Percentiles rank a stretch among this genome's conserved stretches.
These are phyloP conservation scores for Bombus superbus DNA, from an alignment of 1,140 invertebrate species.

Conservation along the genomic window DNA sequence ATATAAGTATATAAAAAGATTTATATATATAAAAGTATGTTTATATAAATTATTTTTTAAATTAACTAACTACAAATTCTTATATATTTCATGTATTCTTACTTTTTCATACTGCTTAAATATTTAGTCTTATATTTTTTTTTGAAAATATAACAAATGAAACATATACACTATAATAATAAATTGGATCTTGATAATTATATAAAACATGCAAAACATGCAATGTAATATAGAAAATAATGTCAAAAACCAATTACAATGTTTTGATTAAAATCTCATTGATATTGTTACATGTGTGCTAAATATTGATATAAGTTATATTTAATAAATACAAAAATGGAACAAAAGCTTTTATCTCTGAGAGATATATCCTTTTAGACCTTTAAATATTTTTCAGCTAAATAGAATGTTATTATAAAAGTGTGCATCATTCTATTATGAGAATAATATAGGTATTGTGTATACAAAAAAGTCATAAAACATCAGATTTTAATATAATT, in stretches of 20 bases:
- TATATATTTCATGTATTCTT: background rate
- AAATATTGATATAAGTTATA: background rate
- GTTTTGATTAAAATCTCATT: background rate
- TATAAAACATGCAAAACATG: conserved; percentile 4
- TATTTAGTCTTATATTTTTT: background rate
- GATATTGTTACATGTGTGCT: background rate
- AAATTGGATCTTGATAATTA: background rate
- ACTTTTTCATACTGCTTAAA: background rate
- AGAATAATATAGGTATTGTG: background rate
- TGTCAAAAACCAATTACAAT: background rate
- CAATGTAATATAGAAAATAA: background rate
- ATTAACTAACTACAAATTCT: background rate
- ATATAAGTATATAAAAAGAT: background rate
- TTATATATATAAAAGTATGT: background rate
- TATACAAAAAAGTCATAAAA: background rate
- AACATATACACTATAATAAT: conserved; percentile 21
- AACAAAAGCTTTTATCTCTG: background rate
- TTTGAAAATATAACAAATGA: conserved; percentile 26
- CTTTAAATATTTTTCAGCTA: background rate
- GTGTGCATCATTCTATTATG: background rate
- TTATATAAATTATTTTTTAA: background rate
- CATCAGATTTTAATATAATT: background rate
- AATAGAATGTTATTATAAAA: background rate
- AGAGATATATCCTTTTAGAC: background rate
- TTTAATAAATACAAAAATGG: background rate